phyloP scores from a whole-genome alignment of 2,888 invertebrate genomes.

The Cabera pusaria region DNA sequence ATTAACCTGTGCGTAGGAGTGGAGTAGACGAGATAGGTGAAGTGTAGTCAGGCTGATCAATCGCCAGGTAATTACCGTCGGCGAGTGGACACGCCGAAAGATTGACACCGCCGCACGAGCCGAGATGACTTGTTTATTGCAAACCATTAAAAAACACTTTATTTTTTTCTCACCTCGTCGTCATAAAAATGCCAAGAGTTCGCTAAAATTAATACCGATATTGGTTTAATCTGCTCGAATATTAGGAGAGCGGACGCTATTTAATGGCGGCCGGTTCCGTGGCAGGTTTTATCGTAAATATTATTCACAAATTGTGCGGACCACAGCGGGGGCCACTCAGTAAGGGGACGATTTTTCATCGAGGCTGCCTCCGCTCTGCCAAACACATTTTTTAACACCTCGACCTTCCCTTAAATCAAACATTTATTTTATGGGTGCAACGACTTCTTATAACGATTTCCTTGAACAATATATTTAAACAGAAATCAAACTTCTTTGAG shows the following conservation, averaged over 20 bases:
- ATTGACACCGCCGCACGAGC: conserved; percentile 58
- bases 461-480: too few relatives aligned
- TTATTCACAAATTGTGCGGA: conserved; percentile 74
- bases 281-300: conserved; percentile 77
- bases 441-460: conserved; percentile 43
- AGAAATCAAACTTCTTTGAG: too few relatives aligned
- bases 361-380: conserved; percentile 68
- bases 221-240: conserved; percentile 53
- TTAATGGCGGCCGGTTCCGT: conserved; percentile 64
- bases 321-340: conserved; percentile 74
- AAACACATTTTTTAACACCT: conserved; percentile 82
- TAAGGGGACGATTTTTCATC: conserved; percentile 80
- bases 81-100: conserved; percentile 63
- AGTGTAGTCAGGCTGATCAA: conserved; percentile 37
- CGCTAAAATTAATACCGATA: conserved; percentile 54
- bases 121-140: conserved; percentile 69
- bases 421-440: conserved; percentile 69
- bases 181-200: conserved; percentile 49
- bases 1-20: conserved; percentile 57
- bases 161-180: conserved; percentile 47
- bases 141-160: conserved; percentile 50
- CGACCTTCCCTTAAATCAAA: conserved; percentile 70
- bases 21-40: conserved; percentile 33
- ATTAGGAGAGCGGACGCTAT: conserved; percentile 55
- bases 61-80: conserved; percentile 66